A percentile compares a stretch with the other conserved stretches of the same genome.
Evolutionary conservation across 2,888 invertebrate genomes (phyloP).

Genomic region (Pristionchus entomophagus): DNA sequence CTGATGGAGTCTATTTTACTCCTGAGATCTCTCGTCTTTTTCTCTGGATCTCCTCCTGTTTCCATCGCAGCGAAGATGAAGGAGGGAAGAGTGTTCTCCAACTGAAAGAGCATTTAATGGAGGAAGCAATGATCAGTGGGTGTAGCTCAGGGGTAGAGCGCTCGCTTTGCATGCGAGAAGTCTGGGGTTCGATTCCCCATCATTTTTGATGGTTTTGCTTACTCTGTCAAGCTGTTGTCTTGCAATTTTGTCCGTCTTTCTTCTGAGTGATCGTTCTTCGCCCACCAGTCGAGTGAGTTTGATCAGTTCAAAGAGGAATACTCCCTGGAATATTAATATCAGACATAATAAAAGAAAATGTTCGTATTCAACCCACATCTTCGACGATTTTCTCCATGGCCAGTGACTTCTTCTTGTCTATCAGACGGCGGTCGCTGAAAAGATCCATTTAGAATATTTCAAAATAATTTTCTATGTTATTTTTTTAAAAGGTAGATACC

Average conservation of each 20-base stretch:
- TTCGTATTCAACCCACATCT: neutral
- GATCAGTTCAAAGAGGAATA: conserved; percentile 17
- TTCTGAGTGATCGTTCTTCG: neutral
- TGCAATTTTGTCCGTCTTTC: neutral
- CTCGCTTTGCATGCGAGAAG: conserved; percentile 73
- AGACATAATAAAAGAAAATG: neutral
- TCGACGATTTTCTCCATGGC: conserved; percentile 11
- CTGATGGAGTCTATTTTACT: neutral
- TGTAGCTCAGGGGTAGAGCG: conserved; percentile 70
- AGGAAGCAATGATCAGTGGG: conserved; percentile 32
- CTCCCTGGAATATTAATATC: neutral
- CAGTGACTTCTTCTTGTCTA: conserved; percentile 12
- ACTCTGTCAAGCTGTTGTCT: neutral
- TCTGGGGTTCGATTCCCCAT: conserved; percentile 72
- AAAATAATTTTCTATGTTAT: neutral
- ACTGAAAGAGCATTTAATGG: too few species aligned
- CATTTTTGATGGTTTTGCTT: too few species aligned
- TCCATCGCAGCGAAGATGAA: neutral
- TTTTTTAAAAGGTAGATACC: neutral
- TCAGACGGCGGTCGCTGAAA: neutral
- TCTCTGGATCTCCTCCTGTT: conserved; percentile 1
- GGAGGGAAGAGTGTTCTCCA: too few species aligned
- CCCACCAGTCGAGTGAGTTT: neutral
- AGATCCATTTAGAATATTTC: neutral
- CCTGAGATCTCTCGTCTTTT: neutral